Conservation (phyloP, 2,113 vertebrate species). For the Phalacrocorax carbo region DNA sequence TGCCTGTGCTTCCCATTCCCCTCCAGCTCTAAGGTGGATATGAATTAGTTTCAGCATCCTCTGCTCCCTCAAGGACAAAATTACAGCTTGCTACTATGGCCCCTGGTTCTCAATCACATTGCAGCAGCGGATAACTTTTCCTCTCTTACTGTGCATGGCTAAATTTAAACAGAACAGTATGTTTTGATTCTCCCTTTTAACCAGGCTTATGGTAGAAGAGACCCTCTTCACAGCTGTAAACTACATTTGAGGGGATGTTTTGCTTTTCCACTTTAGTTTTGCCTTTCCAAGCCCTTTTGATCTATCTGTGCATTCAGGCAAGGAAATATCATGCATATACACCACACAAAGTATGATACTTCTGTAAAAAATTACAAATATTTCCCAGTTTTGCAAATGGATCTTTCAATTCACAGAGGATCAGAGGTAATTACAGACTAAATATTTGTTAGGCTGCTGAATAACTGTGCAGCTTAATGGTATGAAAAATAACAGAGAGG, state of each 20-base stretch:
- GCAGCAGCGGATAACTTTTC: background rate
- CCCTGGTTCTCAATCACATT: background rate
- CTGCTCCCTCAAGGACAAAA: background rate
- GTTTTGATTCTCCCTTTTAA: background rate
- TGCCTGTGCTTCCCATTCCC: background rate
- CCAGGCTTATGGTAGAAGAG: background rate
- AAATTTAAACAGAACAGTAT: background rate
- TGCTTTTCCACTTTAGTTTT: background rate
- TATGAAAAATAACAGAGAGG: background rate
- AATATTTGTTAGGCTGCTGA: background rate
- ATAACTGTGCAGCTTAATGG: background rate
- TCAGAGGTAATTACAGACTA: background rate
- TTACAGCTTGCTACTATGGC: accelerated
- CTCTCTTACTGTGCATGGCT: background rate
- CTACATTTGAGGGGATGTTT: background rate
- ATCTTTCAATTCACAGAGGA: background rate
- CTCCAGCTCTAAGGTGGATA: background rate
- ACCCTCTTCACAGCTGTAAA: background rate
- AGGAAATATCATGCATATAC: background rate
- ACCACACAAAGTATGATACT: background rate
- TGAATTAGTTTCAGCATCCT: background rate
- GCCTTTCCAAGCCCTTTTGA: background rate
- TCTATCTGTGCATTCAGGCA: background rate
- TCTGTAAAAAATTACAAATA: background rate
- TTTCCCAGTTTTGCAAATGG: background rate